These are phyloP conservation scores for Zaprionus vittiger DNA, from an alignment of 1,140 invertebrate species.

Conservation along the genomic window DNA sequence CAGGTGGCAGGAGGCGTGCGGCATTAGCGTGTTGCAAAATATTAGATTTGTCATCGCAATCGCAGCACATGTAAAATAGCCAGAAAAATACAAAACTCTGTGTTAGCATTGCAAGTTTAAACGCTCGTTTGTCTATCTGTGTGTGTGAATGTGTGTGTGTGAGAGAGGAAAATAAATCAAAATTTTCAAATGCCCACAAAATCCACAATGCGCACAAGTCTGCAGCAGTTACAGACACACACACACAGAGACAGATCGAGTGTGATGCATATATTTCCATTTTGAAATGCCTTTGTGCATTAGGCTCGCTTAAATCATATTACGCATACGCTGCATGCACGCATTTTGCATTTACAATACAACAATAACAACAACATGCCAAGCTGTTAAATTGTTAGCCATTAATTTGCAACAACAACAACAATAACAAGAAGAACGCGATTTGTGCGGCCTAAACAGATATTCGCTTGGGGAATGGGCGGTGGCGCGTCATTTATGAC, in stretches of 20 bases:
- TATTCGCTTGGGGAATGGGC: background rate
- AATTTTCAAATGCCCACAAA: constrained; percentile 71
- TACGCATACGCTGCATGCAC: constrained; percentile 70
- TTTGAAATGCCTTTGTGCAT: constrained; percentile 79
- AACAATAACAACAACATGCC: constrained; percentile 32
- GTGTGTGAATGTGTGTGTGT: constrained; percentile 4
- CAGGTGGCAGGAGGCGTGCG: background rate
- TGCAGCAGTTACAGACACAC: constrained; percentile 6
- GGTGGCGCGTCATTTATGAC: constrained; percentile 18
- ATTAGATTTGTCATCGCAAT: constrained; percentile 71
- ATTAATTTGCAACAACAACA: constrained; percentile 61
- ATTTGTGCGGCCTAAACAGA: constrained; percentile 25
- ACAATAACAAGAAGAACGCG: constrained; percentile 25
- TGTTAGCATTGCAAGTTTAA: constrained; percentile 67
- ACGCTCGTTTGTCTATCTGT: constrained; percentile 6
- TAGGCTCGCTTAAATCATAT: constrained; percentile 78
- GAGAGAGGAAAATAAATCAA: constrained; percentile 69
- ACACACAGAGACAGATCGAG: constrained; percentile 2
- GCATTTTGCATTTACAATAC: constrained; percentile 33
- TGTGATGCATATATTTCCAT: constrained; percentile 63
- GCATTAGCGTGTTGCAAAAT: constrained; percentile 72
- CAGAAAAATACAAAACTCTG: constrained; percentile 60
- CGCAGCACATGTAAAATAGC: constrained; percentile 56
- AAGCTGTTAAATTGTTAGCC: constrained; percentile 68
- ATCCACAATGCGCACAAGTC: constrained; percentile 49